A percentile compares a stretch with the other conserved stretches of the same genome.
Conservation (phyloP, 64 coral and sea anemone genomes). For the Montipora efflorescens region DNA sequence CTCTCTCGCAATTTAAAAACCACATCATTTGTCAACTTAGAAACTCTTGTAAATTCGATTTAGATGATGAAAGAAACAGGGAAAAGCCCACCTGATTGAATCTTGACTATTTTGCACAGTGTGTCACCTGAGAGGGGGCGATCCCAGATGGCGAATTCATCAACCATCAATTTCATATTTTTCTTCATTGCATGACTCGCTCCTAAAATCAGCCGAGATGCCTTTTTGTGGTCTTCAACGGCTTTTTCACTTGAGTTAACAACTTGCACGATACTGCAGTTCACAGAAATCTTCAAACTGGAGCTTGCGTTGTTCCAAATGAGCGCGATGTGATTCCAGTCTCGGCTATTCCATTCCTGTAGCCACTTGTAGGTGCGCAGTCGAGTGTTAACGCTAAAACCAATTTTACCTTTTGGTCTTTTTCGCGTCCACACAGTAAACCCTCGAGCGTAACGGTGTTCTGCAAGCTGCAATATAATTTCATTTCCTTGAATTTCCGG, state of each 20-base stretch:
- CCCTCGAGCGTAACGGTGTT: constrained; percentile 76
- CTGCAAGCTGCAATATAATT: constrained; percentile 81
- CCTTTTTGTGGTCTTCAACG: not conserved
- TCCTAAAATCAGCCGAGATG: constrained; percentile 77
- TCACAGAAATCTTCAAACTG: constrained; percentile 72
- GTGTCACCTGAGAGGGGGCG: constrained; percentile 44
- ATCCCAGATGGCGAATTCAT: constrained; percentile 94
- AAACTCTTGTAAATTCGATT: too few species aligned
- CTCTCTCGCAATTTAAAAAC: not conserved
- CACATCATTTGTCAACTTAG: not conserved
- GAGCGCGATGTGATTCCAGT: constrained; percentile 85
- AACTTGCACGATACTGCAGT: constrained; percentile 59
- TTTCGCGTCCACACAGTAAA: constrained; percentile 89
- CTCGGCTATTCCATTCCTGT: constrained; percentile 45
- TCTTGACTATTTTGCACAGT: constrained; percentile 65
- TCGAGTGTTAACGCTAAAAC: constrained; percentile 64
- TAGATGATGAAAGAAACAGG: too few species aligned
- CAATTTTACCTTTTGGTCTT: constrained; percentile 57
- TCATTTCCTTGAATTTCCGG: constrained; percentile 71
- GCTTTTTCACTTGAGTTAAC: not conserved
- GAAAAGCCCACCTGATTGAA: constrained; percentile 73
- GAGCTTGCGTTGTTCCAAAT: constrained; percentile 58
- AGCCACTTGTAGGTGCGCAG: constrained; percentile 8
- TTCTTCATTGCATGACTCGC: constrained; percentile 78
- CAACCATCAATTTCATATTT: constrained; percentile 72